Conservation (phyloP, 2,888 invertebrate genomes). For the Galerucella calmariensis region DNA sequence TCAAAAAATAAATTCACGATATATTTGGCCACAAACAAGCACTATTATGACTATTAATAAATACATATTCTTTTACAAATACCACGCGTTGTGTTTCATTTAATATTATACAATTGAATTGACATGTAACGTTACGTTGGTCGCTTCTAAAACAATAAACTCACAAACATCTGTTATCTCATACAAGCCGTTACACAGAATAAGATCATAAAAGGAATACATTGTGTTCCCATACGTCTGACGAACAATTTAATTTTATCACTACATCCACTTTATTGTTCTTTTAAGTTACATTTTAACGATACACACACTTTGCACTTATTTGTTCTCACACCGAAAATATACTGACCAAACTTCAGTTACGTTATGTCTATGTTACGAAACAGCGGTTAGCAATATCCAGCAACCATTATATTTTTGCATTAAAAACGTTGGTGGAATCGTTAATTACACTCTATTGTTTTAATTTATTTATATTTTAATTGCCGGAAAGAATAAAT, state of each 20-base stretch:
- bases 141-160: not conserved
- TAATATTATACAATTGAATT: not conserved
- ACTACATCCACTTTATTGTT: not conserved
- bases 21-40: no score
- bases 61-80: not conserved
- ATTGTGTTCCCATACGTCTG: conserved; percentile 1
- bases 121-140: not conserved
- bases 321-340: conserved; percentile 1
- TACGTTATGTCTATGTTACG: conserved; percentile 4
- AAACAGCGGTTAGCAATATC: conserved; percentile 15
- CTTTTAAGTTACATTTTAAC: not conserved
- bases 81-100: not conserved
- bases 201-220: not conserved
- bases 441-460: conserved; percentile 9
- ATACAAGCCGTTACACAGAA: not conserved
- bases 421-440: conserved; percentile 25
- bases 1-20: no score
- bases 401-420: not conserved
- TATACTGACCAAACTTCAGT: not conserved
- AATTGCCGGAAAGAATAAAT: conserved; percentile 25
- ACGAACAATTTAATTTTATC: not conserved
- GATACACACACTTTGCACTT: not conserved
- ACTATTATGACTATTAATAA: no score
- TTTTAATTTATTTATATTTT: conserved; percentile 18
- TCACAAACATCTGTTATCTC: conserved; percentile 2